phyloP scores from a whole-genome alignment of 2,888 invertebrate species.

The Pyrgus malvae region DNA sequence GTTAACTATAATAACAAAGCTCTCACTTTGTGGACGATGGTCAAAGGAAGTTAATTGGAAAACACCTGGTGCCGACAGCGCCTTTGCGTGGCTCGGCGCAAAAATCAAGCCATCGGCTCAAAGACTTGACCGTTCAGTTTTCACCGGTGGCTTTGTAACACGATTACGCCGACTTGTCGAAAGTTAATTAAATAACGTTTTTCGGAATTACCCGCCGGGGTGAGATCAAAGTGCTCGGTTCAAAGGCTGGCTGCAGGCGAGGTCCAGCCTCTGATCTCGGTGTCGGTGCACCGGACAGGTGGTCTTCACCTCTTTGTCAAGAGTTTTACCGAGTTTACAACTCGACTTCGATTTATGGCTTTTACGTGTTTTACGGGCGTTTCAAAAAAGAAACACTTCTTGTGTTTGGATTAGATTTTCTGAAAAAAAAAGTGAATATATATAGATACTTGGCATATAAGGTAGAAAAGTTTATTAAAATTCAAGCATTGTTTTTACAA shows the following conservation, averaged over 20 bases:
- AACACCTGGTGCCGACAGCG: constrained; percentile 79
- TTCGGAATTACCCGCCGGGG: constrained; percentile 77
- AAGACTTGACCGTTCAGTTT: constrained; percentile 71
- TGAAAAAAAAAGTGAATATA: background rate
- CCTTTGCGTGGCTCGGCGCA: constrained; percentile 73
- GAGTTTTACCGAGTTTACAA: constrained; percentile 31
- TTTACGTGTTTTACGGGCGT: background rate
- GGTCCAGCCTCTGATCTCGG: constrained; percentile 57
- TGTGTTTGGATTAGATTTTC: background rate
- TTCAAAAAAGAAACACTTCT: no score
- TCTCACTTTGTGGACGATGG: constrained; percentile 62
- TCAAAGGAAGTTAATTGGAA: constrained; percentile 81
- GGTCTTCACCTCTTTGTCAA: constrained; percentile 58
- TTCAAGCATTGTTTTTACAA: no score
- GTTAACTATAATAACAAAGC: constrained; percentile 63
- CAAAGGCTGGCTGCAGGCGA: constrained; percentile 74
- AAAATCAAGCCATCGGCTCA: constrained; percentile 72
- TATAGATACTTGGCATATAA: no score
- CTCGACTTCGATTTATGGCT: constrained; percentile 6
- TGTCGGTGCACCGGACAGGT: constrained; percentile 62
- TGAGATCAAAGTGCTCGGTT: constrained; percentile 73
- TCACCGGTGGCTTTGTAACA: constrained; percentile 73
- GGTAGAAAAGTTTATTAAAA: no score
- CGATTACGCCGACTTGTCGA: constrained; percentile 80
- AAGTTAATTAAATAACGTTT: constrained; percentile 82